phyloP scores from a whole-genome alignment of 2,888 invertebrate genomes.

The Dasysyrphus albostriatus region DNA sequence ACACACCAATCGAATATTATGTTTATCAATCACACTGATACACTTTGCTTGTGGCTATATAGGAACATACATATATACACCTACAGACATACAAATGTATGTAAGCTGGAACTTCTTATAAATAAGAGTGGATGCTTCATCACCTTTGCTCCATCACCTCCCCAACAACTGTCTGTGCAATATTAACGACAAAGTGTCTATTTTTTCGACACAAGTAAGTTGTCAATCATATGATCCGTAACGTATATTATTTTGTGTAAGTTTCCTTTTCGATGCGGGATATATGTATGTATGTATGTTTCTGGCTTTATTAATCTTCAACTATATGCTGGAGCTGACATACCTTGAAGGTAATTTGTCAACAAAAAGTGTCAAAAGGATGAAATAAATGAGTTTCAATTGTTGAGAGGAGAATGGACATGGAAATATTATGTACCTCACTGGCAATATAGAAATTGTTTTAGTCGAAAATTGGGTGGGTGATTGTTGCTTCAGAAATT shows the following conservation, averaged over 20 bases:
- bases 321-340: slow-evolving; percentile 50
- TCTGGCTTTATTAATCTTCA: slow-evolving; percentile 16
- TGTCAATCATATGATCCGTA: slow-evolving; percentile 69
- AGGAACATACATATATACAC: neutral
- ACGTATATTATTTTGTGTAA: slow-evolving; percentile 54
- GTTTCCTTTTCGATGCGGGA: neutral
- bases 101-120: neutral
- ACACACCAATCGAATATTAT: slow-evolving; percentile 72
- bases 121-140: slow-evolving; percentile 5
- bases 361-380: slow-evolving; percentile 49
- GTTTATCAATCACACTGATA: slow-evolving; percentile 72
- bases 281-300: slow-evolving; percentile 1
- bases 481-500: too few species aligned
- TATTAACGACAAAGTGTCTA: slow-evolving; percentile 62
- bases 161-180: neutral
- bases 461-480: neutral
- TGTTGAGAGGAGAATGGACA: neutral
- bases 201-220: slow-evolving; percentile 71
- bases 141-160: too few species aligned
- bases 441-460: neutral
- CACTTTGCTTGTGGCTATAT: slow-evolving; percentile 54
- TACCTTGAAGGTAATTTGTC: slow-evolving; percentile 72
- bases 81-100: neutral
- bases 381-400: slow-evolving; percentile 40
- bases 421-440: too few species aligned